These are phyloP conservation scores for Chelonia mydas DNA, from an alignment of 2,797 vertebrate species.

Conservation along the genomic window DNA sequence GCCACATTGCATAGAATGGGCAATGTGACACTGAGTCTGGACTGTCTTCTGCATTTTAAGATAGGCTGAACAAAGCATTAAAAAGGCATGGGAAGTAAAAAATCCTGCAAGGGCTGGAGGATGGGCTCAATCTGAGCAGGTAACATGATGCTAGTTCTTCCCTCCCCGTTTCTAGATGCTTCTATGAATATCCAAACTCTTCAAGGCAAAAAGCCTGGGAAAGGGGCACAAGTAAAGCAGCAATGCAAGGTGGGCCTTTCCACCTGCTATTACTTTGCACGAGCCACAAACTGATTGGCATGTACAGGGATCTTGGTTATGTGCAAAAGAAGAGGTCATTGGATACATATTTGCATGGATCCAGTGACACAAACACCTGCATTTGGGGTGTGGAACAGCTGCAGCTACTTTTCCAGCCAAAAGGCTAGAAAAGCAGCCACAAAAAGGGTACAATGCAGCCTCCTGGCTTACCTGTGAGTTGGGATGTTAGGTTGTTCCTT, in stretches of 20 bases:
- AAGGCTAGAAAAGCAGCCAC: background rate
- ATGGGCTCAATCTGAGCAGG: background rate
- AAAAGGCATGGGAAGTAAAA: background rate
- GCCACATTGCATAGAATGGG: background rate
- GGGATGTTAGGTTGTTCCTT: background rate
- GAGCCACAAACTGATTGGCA: background rate
- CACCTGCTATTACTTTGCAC: background rate
- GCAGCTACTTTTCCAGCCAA: background rate
- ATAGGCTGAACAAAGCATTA: background rate
- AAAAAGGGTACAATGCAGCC: background rate
- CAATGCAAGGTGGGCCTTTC: background rate
- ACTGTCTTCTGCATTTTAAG: background rate
- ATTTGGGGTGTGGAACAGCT: background rate
- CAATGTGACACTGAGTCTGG: background rate
- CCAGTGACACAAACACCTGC: background rate
- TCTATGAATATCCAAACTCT: background rate
- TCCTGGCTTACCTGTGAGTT: background rate
- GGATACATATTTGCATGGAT: background rate
- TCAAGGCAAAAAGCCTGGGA: background rate
- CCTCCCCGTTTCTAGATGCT: background rate
- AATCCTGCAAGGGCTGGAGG: background rate
- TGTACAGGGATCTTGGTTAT: background rate
- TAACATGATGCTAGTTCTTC: background rate
- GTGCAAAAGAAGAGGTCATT: background rate
- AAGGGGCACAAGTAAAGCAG: background rate